Percentiles rank a stretch among this genome's conserved stretches.
These are phyloP conservation scores for Itoplectis maculator DNA, from an alignment of 2,888 invertebrate genomes.

Conservation along the genomic window DNA sequence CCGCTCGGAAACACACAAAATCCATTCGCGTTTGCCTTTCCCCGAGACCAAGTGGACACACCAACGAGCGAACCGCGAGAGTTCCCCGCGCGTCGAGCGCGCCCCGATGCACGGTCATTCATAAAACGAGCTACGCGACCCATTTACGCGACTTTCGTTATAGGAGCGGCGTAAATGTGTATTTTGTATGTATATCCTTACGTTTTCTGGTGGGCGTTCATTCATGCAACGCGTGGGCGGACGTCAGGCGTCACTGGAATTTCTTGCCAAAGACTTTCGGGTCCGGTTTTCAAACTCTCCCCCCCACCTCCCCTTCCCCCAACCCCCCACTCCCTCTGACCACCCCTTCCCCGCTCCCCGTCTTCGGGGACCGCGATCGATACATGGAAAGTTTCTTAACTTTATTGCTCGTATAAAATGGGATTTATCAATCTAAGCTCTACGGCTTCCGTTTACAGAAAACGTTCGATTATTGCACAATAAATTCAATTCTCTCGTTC, in stretches of 20 bases:
- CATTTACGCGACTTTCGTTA: conserved; percentile 67
- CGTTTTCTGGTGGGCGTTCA: conserved; percentile 63
- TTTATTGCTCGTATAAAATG: conserved; percentile 5
- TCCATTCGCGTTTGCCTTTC: conserved; percentile 15
- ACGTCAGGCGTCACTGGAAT: conserved; percentile 65
- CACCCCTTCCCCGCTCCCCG: too few species aligned
- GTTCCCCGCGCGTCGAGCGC: conserved; percentile 37
- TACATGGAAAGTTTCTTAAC: conserved; percentile 37
- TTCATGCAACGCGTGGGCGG: conserved; percentile 66
- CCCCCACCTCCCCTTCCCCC: conserved; percentile 27
- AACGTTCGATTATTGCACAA: conserved; percentile 18
- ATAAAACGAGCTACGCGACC: conserved; percentile 68
- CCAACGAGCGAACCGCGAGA: conserved; percentile 33
- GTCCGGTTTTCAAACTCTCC: conserved; percentile 55
- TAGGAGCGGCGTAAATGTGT: conserved; percentile 67
- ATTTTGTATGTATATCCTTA: conserved; percentile 32
- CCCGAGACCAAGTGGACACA: background rate
- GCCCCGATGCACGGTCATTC: conserved; percentile 61
- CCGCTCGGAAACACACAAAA: conserved; percentile 2
- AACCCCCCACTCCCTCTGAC: too few species aligned
- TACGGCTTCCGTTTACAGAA: conserved; percentile 37
- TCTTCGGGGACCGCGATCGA: conserved; percentile 29
- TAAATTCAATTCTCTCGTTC: conserved; percentile 26
- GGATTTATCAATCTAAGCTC: conserved; percentile 40
- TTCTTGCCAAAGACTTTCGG: conserved; percentile 67